Conservation (phyloP, 1,140 invertebrate genomes). For the Plectus sambesii region DNA sequence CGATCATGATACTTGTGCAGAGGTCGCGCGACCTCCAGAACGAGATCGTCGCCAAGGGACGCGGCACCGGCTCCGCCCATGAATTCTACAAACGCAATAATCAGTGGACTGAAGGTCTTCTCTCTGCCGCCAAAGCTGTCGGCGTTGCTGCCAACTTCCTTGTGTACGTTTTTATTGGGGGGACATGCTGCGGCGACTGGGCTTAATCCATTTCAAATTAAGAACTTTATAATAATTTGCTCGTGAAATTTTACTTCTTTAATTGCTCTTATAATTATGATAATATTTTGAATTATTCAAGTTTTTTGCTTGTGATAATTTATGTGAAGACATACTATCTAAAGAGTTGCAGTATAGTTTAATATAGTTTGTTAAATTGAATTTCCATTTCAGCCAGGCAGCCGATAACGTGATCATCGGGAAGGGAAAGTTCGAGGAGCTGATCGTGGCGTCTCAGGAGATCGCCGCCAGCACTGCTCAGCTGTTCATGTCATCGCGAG, state of each 20-base stretch:
- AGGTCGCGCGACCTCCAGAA: conserved; percentile 74
- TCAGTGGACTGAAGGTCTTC: conserved; percentile 90
- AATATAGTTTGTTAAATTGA: too few species aligned
- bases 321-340: too few species aligned
- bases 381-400: too few species aligned
- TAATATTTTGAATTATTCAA: too few species aligned
- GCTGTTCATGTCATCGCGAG: conserved; percentile 82
- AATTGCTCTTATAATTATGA: too few species aligned
- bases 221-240: too few species aligned
- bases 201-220: too few species aligned
- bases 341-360: too few species aligned
- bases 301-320: too few species aligned
- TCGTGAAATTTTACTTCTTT: too few species aligned
- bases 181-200: too few species aligned
- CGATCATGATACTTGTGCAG: conserved; percentile 74
- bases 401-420: conserved; percentile 27
- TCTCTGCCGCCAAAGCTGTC: conserved; percentile 93
- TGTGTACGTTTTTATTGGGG: conserved; percentile 60
- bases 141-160: conserved; percentile 84
- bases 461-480: conserved; percentile 93
- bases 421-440: conserved; percentile 66
- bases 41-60: conserved; percentile 77
- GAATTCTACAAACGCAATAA: conserved; percentile 98
- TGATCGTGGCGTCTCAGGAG: conserved; percentile 90
- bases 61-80: conserved; percentile 59